Evolutionary conservation across 2,797 vertebrate species (phyloP), one percentile per base, ranked within the genome.

Genomic region (Geotrypetes seraphini): DNA sequence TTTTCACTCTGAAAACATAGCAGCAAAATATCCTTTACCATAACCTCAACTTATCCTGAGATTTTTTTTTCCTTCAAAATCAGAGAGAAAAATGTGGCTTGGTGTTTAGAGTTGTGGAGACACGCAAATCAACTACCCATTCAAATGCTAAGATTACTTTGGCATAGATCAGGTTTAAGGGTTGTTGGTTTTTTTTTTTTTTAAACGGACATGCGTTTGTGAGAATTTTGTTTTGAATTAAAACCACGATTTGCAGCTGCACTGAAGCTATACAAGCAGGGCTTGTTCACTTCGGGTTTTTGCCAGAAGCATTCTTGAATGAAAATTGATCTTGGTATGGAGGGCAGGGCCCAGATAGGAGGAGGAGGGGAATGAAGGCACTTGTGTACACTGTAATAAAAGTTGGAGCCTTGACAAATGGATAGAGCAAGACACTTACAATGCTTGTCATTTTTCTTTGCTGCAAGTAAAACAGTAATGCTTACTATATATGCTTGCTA

Each of bases 251-350:
- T 22, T 39, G 28, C 43, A 52, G 40, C 36, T 27, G 8, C 7
- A 12, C 47, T 36, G 46, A 24, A 31, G 35, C 3, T 6, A 23
- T 5, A 6, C 49, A 16, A 22, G 22, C 47, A 28, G 35, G 43
- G 25, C 49, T 4, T 2, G 3, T 62, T 49, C 36, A 35, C 24
- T 16, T 31, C 26, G 22, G 29, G 30, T 34, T 50, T 30, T 39
- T 56, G 56, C 47, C 55, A 53, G 35, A 47, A 39, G 39, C 32
- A 29, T 32, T 59, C 55, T 36, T 46, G 60, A 47, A 54, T 56
- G 53, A 57, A 50, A 57, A 54, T 45, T 40, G 40, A 47, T 61
- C 47, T 23, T 36, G 32, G 40, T 36, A 45, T 35, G 25, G 33
- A 43, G 57, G 54, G 68, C 57, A 75, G 60, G 58, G 65, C 53